phyloP scores from a whole-genome alignment of 2,113 vertebrate species.

The Pseudorasbora parva region DNA sequence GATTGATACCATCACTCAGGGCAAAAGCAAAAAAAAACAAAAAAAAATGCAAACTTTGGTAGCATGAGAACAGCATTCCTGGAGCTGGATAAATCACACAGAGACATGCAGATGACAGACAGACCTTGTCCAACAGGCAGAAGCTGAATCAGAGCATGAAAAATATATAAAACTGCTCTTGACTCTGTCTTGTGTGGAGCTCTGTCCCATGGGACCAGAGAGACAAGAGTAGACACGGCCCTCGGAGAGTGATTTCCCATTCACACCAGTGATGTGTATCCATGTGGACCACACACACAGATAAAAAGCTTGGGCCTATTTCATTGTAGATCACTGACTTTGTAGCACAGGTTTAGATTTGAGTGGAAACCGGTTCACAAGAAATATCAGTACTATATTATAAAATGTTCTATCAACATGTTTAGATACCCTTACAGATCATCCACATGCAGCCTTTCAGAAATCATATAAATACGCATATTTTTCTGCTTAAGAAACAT shows the following conservation, averaged over 20 bases:
- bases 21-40: constrained; percentile 38
- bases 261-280: constrained; percentile 33
- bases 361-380: background rate
- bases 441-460: no score
- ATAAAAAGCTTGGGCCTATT: background rate
- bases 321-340: background rate
- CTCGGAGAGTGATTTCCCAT: constrained; percentile 45
- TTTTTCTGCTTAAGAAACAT: no score
- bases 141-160: constrained; percentile 55
- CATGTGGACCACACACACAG: constrained; percentile 47
- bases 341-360: background rate
- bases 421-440: no score
- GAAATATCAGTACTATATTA: background rate
- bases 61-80: constrained; percentile 40
- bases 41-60: constrained; percentile 13
- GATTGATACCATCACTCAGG: constrained; percentile 45
- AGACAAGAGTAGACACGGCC: constrained; percentile 19
- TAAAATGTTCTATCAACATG: no score
- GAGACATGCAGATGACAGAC: constrained; percentile 52
- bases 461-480: no score
- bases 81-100: constrained; percentile 51
- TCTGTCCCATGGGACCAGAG: constrained; percentile 15
- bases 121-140: constrained; percentile 52
- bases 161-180: constrained; percentile 40
- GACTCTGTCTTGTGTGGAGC: constrained; percentile 10